A percentile compares a stretch with the other conserved stretches of the same genome.
Evolutionary conservation across 37 sponge, comb jelly and placozoan genomes (phyloP).

Genomic region (Spongia lamella): DNA sequence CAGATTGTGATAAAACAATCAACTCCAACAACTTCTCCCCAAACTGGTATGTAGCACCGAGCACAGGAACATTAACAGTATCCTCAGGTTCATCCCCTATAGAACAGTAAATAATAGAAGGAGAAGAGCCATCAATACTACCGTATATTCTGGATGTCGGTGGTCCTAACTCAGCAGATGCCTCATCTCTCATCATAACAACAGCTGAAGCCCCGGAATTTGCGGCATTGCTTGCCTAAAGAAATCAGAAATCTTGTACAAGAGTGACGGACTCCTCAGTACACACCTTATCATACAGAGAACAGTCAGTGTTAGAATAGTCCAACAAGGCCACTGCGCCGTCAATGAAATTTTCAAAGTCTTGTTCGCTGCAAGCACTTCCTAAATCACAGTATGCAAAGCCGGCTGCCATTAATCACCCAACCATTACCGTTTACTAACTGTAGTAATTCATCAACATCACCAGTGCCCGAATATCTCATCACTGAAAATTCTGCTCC

Average conservation of each 20-base stretch:
- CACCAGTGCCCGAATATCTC: constrained; percentile 51
- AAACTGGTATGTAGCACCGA: constrained; percentile 47
- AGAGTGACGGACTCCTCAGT: no score
- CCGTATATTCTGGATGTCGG: constrained; percentile 45
- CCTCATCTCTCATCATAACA: constrained; percentile 42
- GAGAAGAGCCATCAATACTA: no score
- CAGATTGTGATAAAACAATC: constrained; percentile 5
- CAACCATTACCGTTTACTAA: constrained; percentile 19
- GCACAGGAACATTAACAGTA: constrained; percentile 34
- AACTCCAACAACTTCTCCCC: constrained; percentile 37
- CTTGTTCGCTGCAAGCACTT: background rate
- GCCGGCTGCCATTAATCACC: background rate
- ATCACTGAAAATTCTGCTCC: constrained; percentile 56
- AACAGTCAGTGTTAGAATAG: constrained; percentile 13
- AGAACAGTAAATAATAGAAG: no score
- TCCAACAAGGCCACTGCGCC: constrained; percentile 24
- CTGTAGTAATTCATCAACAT: constrained; percentile 11
- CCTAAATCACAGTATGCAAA: constrained; percentile 1
- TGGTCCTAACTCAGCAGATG: constrained; percentile 21
- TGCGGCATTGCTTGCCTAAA: constrained; percentile 30
- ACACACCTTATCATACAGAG: constrained; percentile 33
- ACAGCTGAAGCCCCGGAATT: constrained; percentile 35
- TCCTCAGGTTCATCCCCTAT: background rate
- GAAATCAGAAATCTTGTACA: background rate
- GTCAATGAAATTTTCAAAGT: constrained; percentile 10